Percentiles rank a stretch among this genome's conserved stretches.
These are phyloP conservation scores for Pocillopora grandis DNA, from an alignment of 92 coral and sea anemone genomes.

Conservation along the genomic window DNA sequence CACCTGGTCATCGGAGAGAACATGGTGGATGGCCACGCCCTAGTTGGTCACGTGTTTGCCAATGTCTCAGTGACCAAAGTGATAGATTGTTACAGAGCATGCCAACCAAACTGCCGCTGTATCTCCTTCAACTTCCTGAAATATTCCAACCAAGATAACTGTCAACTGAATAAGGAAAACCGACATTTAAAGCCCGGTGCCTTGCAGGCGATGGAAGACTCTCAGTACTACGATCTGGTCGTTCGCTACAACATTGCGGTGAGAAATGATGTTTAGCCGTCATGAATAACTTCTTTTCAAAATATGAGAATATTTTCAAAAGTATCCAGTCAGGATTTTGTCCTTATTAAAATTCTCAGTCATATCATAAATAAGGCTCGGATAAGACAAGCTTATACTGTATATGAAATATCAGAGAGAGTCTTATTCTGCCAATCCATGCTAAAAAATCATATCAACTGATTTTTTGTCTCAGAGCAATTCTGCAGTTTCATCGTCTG, in stretches of 20 bases:
- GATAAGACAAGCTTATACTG: too few species aligned
- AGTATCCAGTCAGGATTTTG: too few species aligned
- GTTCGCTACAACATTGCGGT: not conserved
- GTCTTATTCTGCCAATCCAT: too few species aligned
- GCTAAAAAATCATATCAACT: too few species aligned
- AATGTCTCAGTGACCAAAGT: not conserved
- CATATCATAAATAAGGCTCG: too few species aligned
- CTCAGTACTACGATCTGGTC: not conserved
- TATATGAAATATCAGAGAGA: too few species aligned
- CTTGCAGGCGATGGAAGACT: not conserved
- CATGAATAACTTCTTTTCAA: not conserved
- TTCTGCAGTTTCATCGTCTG: not conserved
- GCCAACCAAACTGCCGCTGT: not conserved
- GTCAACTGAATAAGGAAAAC: not conserved
- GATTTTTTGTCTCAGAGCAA: not conserved
- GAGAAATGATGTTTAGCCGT: not conserved
- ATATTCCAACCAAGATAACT: not conserved
- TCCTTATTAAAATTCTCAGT: not conserved
- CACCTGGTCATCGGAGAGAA: not conserved
- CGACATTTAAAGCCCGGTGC: not conserved
- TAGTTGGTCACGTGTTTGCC: not conserved
- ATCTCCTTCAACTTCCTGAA: not conserved
- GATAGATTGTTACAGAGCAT: not conserved
- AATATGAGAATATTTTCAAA: not conserved
- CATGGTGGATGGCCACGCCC: not conserved